These are phyloP conservation scores for Caenorhabditis plicata DNA, from an alignment of 2,888 invertebrate genomes.

Conservation along the genomic window DNA sequence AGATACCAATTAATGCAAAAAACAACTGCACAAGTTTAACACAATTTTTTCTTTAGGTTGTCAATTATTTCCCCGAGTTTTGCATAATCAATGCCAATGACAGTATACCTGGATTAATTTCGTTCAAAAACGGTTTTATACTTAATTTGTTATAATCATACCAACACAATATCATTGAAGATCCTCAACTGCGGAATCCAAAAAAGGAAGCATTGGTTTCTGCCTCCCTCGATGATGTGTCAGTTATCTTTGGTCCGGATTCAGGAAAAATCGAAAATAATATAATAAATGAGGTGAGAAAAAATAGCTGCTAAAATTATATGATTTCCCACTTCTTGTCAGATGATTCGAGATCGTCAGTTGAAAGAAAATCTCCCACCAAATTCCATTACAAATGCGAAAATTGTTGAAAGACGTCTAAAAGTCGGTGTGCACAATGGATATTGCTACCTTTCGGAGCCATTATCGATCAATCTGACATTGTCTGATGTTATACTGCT, in stretches of 20 bases:
- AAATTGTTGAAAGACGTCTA: conserved; percentile 46
- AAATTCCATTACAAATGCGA: conserved; percentile 5
- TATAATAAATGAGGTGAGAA: conserved; percentile 35
- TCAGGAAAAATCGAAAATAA: conserved; percentile 35
- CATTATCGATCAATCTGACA: conserved; percentile 66
- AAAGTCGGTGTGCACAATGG: conserved; percentile 70
- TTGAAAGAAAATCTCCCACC: background rate
- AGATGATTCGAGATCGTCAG: background rate
- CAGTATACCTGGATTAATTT: conserved; percentile 40
- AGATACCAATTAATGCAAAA: no score
- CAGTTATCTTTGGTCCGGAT: conserved; percentile 36
- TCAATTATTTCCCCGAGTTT: conserved; percentile 45
- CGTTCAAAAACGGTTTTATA: background rate
- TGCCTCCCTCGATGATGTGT: conserved; percentile 43
- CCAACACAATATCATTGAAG: no score
- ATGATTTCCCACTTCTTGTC: no score
- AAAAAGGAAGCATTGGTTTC: conserved; percentile 9
- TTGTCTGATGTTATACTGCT: conserved; percentile 1
- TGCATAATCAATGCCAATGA: conserved; percentile 33
- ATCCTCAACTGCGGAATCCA: conserved; percentile 10
- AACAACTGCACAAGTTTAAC: no score
- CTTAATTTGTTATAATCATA: no score
- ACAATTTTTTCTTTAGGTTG: conserved; percentile 1
- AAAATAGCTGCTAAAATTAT: background rate
- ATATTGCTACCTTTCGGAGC: conserved; percentile 68